Conservation (phyloP, 1,140 invertebrate genomes). For the Heliconius hermathena region DNA sequence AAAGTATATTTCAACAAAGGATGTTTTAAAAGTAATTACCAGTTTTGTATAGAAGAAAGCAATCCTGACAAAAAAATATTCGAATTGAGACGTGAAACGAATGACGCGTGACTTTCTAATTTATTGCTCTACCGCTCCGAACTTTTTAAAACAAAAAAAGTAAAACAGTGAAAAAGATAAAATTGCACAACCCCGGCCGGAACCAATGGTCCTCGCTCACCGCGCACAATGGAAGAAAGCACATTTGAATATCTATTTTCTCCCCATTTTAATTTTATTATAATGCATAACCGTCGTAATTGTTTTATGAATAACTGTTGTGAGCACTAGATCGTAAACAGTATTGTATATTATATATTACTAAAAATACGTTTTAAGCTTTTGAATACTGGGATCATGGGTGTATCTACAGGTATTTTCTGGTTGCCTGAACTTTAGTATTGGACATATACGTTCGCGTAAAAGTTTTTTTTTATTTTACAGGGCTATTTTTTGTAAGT, state of each 20-base stretch:
- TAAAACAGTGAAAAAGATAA: conserved; percentile 50
- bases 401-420: too few species aligned
- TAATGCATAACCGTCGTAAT: conserved; percentile 10
- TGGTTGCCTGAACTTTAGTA: too few species aligned
- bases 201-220: background rate
- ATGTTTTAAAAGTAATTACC: conserved; percentile 45
- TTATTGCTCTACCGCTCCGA: conserved; percentile 54
- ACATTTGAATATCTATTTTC: conserved; percentile 36
- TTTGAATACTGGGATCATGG: background rate
- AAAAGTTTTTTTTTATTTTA: too few species aligned
- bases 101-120: conserved; percentile 62
- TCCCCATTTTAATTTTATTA: conserved; percentile 27
- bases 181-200: conserved; percentile 48
- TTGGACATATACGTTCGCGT: too few species aligned
- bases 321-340: background rate
- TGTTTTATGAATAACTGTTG: conserved; percentile 7
- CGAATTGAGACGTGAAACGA: conserved; percentile 47
- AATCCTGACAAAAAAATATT: conserved; percentile 50
- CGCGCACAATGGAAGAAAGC: conserved; percentile 40
- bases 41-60: conserved; percentile 55
- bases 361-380: background rate
- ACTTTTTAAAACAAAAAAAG: conserved; percentile 45
- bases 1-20: conserved; percentile 44
- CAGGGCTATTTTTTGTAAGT: too few species aligned
- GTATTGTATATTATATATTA: background rate